Evolutionary conservation across 1,140 invertebrate species (phyloP).

Genomic region (Eriocheir sinensis): DNA sequence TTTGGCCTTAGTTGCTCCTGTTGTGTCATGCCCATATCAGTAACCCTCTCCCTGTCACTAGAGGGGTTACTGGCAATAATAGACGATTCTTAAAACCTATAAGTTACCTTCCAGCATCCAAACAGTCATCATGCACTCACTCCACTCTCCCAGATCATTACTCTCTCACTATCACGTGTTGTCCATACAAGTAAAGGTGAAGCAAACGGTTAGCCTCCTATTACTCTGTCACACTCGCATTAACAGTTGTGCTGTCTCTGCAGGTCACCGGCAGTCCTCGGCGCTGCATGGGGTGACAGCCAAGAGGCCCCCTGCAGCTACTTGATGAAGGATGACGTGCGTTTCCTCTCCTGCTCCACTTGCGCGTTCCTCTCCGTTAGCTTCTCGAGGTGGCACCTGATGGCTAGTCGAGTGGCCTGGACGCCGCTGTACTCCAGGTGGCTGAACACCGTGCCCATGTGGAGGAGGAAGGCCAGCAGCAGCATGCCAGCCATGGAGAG

Average conservation of each 20-base stretch:
- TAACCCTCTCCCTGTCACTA: background rate
- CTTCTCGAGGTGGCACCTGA: constrained; percentile 61
- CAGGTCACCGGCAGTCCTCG: background rate
- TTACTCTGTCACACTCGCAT: background rate
- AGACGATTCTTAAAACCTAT: no score
- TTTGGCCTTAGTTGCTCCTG: background rate
- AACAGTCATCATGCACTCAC: constrained; percentile 17
- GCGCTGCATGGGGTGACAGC: background rate
- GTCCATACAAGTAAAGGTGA: background rate
- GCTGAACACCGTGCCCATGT: constrained; percentile 64
- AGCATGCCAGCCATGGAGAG: constrained; percentile 15
- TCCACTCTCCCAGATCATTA: background rate
- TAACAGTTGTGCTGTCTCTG: background rate
- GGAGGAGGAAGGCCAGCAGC: constrained; percentile 55
- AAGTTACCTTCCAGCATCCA: background rate
- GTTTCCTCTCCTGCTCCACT: constrained; percentile 70
- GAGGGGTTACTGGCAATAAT: no score
- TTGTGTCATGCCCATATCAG: background rate
- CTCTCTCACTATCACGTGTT: background rate
- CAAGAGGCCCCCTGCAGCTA: background rate
- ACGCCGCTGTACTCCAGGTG: constrained; percentile 61
- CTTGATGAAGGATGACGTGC: constrained; percentile 63
- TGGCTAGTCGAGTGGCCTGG: constrained; percentile 50
- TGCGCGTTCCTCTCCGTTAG: constrained; percentile 63
- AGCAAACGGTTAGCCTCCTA: background rate